A percentile compares a stretch with the other conserved stretches of the same genome.
These are phyloP conservation scores for Sycophila texana DNA, from an alignment of 2,888 invertebrate genomes.

Conservation along the genomic window DNA sequence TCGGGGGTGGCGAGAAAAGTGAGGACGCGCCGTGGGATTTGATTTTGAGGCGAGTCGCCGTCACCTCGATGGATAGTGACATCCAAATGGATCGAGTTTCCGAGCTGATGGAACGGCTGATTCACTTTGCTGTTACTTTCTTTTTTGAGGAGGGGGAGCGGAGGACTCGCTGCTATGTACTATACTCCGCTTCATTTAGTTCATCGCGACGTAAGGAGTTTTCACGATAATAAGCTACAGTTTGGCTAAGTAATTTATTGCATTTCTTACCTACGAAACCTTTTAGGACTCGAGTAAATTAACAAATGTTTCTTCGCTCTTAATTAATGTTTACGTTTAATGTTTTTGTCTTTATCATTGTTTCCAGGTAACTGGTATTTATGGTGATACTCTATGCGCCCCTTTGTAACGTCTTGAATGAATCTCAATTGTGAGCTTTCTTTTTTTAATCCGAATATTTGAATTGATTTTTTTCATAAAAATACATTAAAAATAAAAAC, in stretches of 20 bases:
- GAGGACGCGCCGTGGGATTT: constrained; percentile 44
- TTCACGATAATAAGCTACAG: constrained; percentile 3
- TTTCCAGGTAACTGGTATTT: too few species aligned
- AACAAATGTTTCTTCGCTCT: not conserved
- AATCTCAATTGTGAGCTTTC: not conserved
- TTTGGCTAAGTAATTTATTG: constrained; percentile 7
- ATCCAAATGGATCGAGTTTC: constrained; percentile 51
- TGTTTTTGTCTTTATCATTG: too few species aligned
- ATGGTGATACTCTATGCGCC: too few species aligned
- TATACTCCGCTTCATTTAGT: constrained; percentile 30
- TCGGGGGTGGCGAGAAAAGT: constrained; percentile 49
- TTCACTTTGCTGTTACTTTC: constrained; percentile 47
- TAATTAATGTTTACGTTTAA: too few species aligned
- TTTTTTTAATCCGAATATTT: too few species aligned
- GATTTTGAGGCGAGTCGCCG: constrained; percentile 41
- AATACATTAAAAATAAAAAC: too few species aligned
- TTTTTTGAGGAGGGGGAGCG: not conserved
- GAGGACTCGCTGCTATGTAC: too few species aligned
- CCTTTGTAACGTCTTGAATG: not conserved
- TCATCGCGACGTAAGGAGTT: constrained; percentile 21
- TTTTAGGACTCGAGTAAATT: not conserved
- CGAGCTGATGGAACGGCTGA: constrained; percentile 40
- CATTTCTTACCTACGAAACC: not conserved
- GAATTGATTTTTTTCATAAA: too few species aligned
- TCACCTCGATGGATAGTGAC: constrained; percentile 35